Base-by-base conservation (phyloP, 2,888 invertebrate genomes). In the Caenorhabditis sp. region DNA sequence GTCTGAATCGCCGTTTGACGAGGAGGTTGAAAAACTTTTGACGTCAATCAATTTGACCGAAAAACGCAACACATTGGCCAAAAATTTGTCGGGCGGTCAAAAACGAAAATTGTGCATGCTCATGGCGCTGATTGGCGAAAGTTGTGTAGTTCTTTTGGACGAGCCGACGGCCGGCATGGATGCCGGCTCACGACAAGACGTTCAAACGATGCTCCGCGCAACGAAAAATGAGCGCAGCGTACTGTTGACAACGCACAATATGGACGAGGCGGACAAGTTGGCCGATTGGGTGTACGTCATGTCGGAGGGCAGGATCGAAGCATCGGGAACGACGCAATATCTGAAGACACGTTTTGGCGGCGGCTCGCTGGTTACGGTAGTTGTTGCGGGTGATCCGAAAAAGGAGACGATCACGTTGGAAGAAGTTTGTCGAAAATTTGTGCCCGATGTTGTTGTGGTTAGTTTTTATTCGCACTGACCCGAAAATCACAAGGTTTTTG, bases 231-330 rank as follows among this genome's bases (percentile, higher is more conserved):
- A 82, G 49, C 31, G 80, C 64, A 83, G 84, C 0, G 81, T 85
- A 31, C 78, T 85, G n/a, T 66, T 85, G 50, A 86, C 86, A 6
- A 86, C 85, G 0, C 86, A 85, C 62, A 86, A 84, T 64, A 86
- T 86, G 84, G 83, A 85, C 59, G 86, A 86, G 69, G 86, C 86
- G 0, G 86, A 86, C 60, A 67, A 69, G 23, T 69, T 86, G n/a
- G 86, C 83, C 6, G 86, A 86, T 51, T 74, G 83, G 55, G 78
- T 86, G 23, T 77, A 73, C 8, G 83, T 86, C 43, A 86, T 86
- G 85, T 79, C 76, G 24, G 81, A 83, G 23, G 85, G 85, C 58
- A 74, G 71, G 6, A 66, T 82, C 37, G 79, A 72, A n/a, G 84
- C 83, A 62, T 74, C 79, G 54, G 86, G 84, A 21, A 79, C 81